These are phyloP conservation scores for Ecdyonurus torrentis DNA, from an alignment of 2,888 invertebrate species.

Conservation along the genomic window DNA sequence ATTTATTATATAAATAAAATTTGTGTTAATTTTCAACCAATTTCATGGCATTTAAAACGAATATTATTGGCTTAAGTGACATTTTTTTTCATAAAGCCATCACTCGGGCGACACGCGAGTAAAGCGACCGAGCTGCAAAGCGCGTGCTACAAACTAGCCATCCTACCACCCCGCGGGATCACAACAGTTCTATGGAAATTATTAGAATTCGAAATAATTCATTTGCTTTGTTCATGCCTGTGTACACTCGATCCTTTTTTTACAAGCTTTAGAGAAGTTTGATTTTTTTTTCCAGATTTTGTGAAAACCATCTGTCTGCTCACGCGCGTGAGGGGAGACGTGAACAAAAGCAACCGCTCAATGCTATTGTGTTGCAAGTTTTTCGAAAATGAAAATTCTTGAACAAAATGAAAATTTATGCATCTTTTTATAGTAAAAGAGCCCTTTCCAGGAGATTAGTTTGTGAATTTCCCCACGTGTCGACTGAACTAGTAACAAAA, in stretches of 20 bases:
- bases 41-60: no score
- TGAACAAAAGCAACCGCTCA: neutral
- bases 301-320: conserved; percentile 20
- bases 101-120: no score
- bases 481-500: neutral
- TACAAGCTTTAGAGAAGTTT: neutral
- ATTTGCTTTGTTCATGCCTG: conserved; percentile 13
- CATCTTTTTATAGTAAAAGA: conserved; percentile 13
- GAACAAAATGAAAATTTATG: conserved; percentile 16
- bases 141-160: neutral
- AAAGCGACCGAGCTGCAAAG: neutral
- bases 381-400: conserved; percentile 14
- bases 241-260: conserved; percentile 15
- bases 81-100: no score
- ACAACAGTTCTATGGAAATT: conserved; percentile 11
- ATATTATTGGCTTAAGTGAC: no score
- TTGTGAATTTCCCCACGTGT: conserved; percentile 11
- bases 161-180: neutral
- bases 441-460: conserved; percentile 20
- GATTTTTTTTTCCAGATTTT: conserved; percentile 20
- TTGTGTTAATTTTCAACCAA: no score
- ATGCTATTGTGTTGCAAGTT: neutral
- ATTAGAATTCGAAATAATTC: conserved; percentile 15
- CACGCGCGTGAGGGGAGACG: conserved; percentile 8
- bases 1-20: no score